phyloP scores from a whole-genome alignment of 2,888 invertebrate genomes.

The Apantesis nais region DNA sequence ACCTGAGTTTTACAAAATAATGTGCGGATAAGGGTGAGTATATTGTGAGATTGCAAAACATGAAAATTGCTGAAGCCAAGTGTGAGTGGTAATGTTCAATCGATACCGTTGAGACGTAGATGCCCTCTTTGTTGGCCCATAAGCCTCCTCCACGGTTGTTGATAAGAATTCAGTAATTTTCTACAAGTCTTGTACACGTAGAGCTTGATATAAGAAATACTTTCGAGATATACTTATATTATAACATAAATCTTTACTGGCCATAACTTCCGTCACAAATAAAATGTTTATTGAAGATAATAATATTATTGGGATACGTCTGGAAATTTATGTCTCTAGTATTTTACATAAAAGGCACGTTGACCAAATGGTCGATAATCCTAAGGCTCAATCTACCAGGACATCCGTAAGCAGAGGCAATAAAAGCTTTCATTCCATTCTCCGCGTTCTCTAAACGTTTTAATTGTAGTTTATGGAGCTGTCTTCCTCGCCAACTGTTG shows the following conservation, averaged over 20 bases:
- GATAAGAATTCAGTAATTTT: conserved; percentile 29
- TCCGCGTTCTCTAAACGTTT: background rate
- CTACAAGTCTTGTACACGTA: conserved; percentile 34
- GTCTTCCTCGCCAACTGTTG: background rate
- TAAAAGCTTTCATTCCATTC: background rate
- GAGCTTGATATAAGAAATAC: conserved; percentile 36
- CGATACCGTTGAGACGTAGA: conserved; percentile 36
- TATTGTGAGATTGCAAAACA: conserved; percentile 53
- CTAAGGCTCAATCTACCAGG: background rate
- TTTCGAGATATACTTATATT: background rate
- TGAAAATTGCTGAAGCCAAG: conserved; percentile 62
- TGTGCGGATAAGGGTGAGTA: conserved; percentile 46
- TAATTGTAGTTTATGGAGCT: background rate
- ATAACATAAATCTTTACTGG: background rate
- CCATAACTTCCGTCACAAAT: background rate
- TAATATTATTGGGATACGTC: background rate
- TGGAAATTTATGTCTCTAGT: background rate
- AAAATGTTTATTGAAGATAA: background rate
- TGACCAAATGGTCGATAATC: background rate
- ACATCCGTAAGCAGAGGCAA: background rate
- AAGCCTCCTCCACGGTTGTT: conserved; percentile 34
- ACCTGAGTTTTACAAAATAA: conserved; percentile 39
- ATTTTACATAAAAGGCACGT: background rate
- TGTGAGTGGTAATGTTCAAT: conserved; percentile 54
- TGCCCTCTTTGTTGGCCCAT: conserved; percentile 35